Evolutionary conservation across 2,797 vertebrate genomes (phyloP), one percentile per base, ranked within the genome.

Genomic region (Artibeus lituratus): DNA sequence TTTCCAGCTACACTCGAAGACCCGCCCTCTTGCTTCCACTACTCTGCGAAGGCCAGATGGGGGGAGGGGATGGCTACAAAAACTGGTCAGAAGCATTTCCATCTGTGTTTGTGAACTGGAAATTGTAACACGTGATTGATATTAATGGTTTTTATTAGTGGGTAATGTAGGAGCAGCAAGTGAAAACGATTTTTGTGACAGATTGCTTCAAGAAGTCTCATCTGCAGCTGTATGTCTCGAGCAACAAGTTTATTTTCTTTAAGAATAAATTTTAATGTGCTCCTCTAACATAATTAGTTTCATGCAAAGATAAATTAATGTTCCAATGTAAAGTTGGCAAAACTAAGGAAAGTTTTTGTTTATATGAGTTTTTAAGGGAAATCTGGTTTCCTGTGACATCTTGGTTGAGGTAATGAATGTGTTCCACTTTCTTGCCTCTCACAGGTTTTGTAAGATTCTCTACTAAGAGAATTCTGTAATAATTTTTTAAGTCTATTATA

Each of bases 181-280:
- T 14, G 26, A 88, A 12, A 70, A 81, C 16, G 70, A 51, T 74
- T 95, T 89, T 88, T 95, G 57, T 51, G 86, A 65, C 15, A 88
- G 70, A 69, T 95, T 89, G 21, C 3, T 72, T 90, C 44, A 92
- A 21, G 39, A 84, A 90, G 12, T 90, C 26, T 85, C 51, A 73
- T n/a, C 49, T 44, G 37, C 26, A 69, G 39, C 37, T 86, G 16
- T 62, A 19, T 65, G 62, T 84, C 53, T 94, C 16, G 32, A 29
- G 6, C 7, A 88, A 35, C 19, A 93, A 44, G 69, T 65, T 81
- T 24, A 74, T 89, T 95, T 91, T 86, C 42, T 91, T 94, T 67
- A 85, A 81, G n/a, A 77, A 94, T 29, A 83, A 90, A 95, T 53
- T 86, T 84, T 81, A 88, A 47, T 55, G 81, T 70, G 51, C 77